Evolutionary conservation across 1,140 invertebrate species (phyloP).

Genomic region (Trachymyrmex cornetzi): DNA sequence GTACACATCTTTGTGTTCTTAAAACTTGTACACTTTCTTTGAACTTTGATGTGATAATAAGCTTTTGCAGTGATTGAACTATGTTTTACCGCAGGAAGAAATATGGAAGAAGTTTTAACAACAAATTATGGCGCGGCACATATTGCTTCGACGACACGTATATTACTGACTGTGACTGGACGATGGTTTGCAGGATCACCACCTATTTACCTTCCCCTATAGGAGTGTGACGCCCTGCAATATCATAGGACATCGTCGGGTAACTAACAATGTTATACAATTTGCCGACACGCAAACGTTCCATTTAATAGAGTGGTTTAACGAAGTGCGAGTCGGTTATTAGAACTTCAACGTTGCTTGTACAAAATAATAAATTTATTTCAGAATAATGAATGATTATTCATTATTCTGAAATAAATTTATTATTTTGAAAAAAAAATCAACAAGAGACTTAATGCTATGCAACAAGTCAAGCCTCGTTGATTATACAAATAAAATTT

Average conservation of each 20-base stretch:
- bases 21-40: background rate
- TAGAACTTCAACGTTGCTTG: background rate
- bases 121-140: background rate
- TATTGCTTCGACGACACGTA: constrained; percentile 10
- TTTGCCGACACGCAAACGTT: constrained; percentile 71
- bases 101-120: constrained; percentile 7
- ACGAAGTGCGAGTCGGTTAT: background rate
- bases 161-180: constrained; percentile 28
- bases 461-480: background rate
- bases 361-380: too few species aligned
- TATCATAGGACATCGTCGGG: background rate
- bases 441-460: background rate
- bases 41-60: background rate
- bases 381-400: too few species aligned
- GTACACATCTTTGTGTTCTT: background rate
- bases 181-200: background rate
- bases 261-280: constrained; percentile 28
- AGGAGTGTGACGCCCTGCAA: constrained; percentile 31
- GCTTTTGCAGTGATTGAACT: background rate
- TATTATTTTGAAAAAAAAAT: constrained; percentile 5
- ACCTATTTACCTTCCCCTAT: constrained; percentile 35
- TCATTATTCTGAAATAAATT: constrained; percentile 1
- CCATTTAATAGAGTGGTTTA: constrained; percentile 76
- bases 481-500: background rate
- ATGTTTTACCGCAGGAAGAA: background rate